These are phyloP conservation scores for Altica lythri DNA, from an alignment of 2,888 invertebrate genomes.

Conservation along the genomic window DNA sequence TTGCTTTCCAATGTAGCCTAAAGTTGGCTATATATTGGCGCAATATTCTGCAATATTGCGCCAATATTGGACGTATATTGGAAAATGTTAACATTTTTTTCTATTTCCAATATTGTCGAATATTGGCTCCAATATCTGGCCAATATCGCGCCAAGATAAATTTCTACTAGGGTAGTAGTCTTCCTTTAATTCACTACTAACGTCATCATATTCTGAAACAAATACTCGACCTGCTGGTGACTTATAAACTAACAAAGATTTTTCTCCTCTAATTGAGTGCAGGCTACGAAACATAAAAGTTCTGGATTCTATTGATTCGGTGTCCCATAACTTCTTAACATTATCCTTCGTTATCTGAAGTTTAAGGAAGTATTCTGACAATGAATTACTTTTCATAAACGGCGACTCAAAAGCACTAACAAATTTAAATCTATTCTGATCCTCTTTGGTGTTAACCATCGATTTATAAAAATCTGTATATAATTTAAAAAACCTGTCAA, in stretches of 20 bases:
- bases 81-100: too few relatives aligned
- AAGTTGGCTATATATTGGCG: too few relatives aligned
- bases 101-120: too few relatives aligned
- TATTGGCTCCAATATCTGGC: too few relatives aligned
- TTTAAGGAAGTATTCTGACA: slow-evolving; percentile 34
- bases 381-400: slow-evolving; percentile 43
- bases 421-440: slow-evolving; percentile 21
- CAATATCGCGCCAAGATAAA: too few relatives aligned
- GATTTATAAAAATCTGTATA: slow-evolving; percentile 26
- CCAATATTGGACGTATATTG: too few relatives aligned
- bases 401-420: slow-evolving; percentile 41
- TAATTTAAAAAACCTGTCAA: slow-evolving; percentile 51
- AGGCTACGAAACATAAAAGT: slow-evolving; percentile 31
- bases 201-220: slow-evolving; percentile 43
- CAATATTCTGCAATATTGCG: too few relatives aligned
- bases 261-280: slow-evolving; percentile 34
- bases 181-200: slow-evolving; percentile 31
- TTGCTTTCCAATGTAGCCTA: too few relatives aligned
- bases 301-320: slow-evolving; percentile 30
- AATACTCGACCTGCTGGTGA: slow-evolving; percentile 48
- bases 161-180: too few relatives aligned
- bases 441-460: slow-evolving; percentile 12
- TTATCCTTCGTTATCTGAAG: slow-evolving; percentile 37
- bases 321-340: slow-evolving; percentile 48
- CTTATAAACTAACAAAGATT: slow-evolving; percentile 43